Percentiles rank a stretch among this genome's conserved stretches.
Evolutionary conservation across 2,888 invertebrate genomes (phyloP).

Genomic region (Sturmia bella): DNA sequence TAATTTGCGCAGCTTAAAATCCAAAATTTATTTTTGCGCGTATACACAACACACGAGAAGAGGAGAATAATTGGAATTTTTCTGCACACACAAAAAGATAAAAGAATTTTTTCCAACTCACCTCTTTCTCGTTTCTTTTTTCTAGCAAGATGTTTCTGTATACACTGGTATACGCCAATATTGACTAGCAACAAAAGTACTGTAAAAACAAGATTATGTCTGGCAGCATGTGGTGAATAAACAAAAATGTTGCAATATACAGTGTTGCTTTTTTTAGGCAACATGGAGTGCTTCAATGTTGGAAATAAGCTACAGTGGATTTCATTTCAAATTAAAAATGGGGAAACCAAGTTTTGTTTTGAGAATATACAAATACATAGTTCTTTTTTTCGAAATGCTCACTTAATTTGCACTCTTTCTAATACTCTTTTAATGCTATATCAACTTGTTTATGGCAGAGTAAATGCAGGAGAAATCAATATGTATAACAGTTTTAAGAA

Average conservation of each 20-base stretch:
- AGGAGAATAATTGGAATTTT: constrained; percentile 65
- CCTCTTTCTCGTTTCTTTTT: constrained; percentile 29
- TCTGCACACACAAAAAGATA: constrained; percentile 65
- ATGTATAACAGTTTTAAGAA: no score
- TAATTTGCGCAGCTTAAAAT: constrained; percentile 70
- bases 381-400: no score
- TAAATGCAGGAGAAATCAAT: no score
- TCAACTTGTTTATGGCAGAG: no score
- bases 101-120: constrained; percentile 43
- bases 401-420: no score
- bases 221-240: constrained; percentile 17
- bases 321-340: not conserved
- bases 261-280: constrained; percentile 43
- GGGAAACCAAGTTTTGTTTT: not conserved
- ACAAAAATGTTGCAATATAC: constrained; percentile 7
- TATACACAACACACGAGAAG: constrained; percentile 60
- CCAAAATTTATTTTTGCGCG: constrained; percentile 70
- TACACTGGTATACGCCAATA: not conserved
- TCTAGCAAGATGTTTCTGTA: constrained; percentile 2
- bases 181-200: not conserved
- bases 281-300: not conserved
- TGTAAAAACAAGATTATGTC: constrained; percentile 11
- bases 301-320: constrained; percentile 16
- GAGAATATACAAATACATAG: no score
- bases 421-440: no score